phyloP scores from a whole-genome alignment of 2,113 vertebrate species.

The Montifringilla adamsi region DNA sequence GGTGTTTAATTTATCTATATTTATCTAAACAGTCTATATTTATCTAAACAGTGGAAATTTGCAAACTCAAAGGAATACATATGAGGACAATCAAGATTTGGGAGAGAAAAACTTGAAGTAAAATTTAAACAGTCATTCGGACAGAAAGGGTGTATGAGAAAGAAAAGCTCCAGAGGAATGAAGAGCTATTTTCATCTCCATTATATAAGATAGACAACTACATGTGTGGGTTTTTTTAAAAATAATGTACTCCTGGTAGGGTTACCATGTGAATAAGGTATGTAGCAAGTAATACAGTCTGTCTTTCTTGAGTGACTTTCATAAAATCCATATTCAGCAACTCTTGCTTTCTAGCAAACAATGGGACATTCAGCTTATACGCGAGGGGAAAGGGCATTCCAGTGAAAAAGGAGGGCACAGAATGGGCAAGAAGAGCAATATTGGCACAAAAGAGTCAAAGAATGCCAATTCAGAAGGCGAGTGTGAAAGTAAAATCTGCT shows the following conservation, averaged over 20 bases:
- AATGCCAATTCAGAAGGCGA: constrained; percentile 56
- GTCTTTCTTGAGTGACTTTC: constrained; percentile 50
- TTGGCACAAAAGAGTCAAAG: constrained; percentile 68
- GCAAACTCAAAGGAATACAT: neutral
- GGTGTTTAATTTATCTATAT: too few species aligned
- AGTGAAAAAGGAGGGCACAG: constrained; percentile 37
- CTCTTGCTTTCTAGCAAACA: constrained; percentile 60
- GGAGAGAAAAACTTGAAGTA: neutral
- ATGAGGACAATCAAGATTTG: neutral
- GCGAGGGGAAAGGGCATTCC: constrained; percentile 36
- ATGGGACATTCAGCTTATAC: constrained; percentile 65
- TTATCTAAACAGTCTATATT: neutral
- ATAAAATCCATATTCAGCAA: constrained; percentile 65
- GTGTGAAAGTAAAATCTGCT: constrained; percentile 66
- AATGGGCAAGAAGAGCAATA: constrained; percentile 61
- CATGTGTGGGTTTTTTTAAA: neutral
- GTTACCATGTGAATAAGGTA: constrained; percentile 6
- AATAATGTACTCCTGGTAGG: neutral
- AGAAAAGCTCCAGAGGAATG: neutral
- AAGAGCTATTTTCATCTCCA: neutral
- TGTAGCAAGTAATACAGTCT: neutral
- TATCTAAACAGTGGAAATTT: neutral
- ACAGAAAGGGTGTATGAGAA: neutral
- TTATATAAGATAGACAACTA: neutral
- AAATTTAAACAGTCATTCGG: neutral